phyloP scores from a whole-genome alignment of 2,113 vertebrate species.

The Balaenoptera acutorostrata region DNA sequence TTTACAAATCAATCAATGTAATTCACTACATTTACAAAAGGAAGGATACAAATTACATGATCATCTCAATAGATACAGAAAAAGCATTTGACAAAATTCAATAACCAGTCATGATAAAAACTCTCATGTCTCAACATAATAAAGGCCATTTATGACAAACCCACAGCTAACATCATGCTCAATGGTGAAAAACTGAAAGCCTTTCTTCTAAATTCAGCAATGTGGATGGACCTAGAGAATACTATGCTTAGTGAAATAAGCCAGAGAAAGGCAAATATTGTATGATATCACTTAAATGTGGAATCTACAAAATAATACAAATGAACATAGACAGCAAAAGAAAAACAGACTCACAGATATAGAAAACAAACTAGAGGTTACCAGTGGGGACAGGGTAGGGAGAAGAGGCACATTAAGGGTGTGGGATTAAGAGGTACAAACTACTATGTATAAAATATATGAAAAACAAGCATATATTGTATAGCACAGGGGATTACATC shows the following conservation, averaged over 20 bases:
- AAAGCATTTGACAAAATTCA: too few species aligned
- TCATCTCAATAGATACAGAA: too few species aligned
- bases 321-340: not conserved
- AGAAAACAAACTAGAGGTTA: not conserved
- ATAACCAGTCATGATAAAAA: too few species aligned
- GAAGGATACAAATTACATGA: too few species aligned
- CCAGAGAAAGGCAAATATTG: not conserved
- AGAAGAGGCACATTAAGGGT: not conserved
- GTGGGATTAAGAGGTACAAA: not conserved
- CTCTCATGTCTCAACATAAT: too few species aligned
- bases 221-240: not conserved
- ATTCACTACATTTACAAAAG: too few species aligned
- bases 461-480: not conserved
- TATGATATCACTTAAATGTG: not conserved
- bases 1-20: too few species aligned
- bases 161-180: too few species aligned
- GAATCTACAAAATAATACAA: not conserved
- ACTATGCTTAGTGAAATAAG: not conserved
- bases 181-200: too few species aligned
- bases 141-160: too few species aligned
- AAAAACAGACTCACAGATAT: not conserved
- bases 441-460: not conserved
- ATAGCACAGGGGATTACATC: not conserved
- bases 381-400: not conserved
- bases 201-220: not conserved